A percentile compares a stretch with the other conserved stretches of the same genome.
Evolutionary conservation across 2,888 invertebrate genomes (phyloP).

Genomic region (Ophion slaviceki): DNA sequence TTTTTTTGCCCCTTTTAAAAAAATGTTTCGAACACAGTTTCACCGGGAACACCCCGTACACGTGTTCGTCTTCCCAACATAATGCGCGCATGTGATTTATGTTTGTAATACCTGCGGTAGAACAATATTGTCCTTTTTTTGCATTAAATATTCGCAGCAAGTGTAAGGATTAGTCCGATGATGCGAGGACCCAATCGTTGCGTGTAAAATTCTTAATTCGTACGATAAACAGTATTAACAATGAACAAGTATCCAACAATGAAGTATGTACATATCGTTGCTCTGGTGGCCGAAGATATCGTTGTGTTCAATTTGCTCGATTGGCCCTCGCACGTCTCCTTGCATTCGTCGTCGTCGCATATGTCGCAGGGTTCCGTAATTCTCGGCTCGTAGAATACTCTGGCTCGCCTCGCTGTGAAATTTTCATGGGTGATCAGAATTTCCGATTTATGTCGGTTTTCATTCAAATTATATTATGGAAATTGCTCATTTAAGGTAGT

Average conservation of each 20-base stretch:
- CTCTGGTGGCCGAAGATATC: constrained; percentile 60
- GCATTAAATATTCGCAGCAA: background rate
- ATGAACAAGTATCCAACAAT: constrained; percentile 53
- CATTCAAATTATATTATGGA: background rate
- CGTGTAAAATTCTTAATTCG: constrained; percentile 11
- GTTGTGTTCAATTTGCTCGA: constrained; percentile 74
- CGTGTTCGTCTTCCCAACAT: too few species aligned
- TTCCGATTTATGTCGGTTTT: background rate
- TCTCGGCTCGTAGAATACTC: constrained; percentile 91
- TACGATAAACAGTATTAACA: constrained; percentile 44
- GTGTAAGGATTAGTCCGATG: too few species aligned
- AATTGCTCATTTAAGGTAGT: background rate
- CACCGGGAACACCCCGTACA: background rate
- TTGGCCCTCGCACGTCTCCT: constrained; percentile 83
- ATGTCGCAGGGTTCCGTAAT: constrained; percentile 90
- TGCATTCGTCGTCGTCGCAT: constrained; percentile 89
- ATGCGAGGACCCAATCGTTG: background rate
- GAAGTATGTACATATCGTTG: constrained; percentile 67
- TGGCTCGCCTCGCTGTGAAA: constrained; percentile 90
- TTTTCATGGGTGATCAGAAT: background rate
- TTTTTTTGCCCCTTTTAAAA: background rate
- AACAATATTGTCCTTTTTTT: background rate
- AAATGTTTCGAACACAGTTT: background rate
- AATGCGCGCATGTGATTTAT: background rate
- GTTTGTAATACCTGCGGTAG: background rate